These are phyloP conservation scores for Verasper variegatus DNA, from an alignment of 2,113 vertebrate species.

Conservation along the genomic window DNA sequence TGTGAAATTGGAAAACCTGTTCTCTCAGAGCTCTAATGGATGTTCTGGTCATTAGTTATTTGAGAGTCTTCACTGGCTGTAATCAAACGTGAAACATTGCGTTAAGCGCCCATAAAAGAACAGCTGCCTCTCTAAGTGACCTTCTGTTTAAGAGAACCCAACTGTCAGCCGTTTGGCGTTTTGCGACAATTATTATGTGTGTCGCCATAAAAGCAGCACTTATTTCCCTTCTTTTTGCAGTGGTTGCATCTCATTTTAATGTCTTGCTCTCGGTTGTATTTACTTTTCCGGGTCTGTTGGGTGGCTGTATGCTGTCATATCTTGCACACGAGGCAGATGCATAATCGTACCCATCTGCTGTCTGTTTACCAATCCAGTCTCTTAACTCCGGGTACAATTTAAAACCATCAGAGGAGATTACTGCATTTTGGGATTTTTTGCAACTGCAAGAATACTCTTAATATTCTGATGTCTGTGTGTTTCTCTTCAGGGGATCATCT, in stretches of 20 bases:
- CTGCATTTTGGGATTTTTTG: conserved; percentile 11
- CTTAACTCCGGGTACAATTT: conserved; percentile 11
- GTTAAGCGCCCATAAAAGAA: conserved; percentile 96
- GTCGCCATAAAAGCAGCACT: conserved; percentile 61
- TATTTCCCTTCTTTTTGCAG: conserved; percentile 63
- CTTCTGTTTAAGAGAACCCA: conserved; percentile 93
- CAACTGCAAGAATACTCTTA: neutral
- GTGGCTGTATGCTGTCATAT: conserved; percentile 36
- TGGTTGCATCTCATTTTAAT: conserved; percentile 71
- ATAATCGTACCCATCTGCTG: conserved; percentile 40
- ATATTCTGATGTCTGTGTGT: neutral
- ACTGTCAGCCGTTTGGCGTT: conserved; percentile 82
- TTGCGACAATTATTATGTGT: conserved; percentile 73
- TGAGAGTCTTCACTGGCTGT: conserved; percentile 93
- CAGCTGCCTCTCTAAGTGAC: conserved; percentile 97
- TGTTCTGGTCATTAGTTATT: conserved; percentile 97
- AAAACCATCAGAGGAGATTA: conserved; percentile 23
- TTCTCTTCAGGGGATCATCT: conserved; percentile 86
- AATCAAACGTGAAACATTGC: conserved; percentile 97
- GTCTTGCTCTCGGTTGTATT: conserved; percentile 71
- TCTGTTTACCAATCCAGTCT: neutral
- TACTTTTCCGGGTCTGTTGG: conserved; percentile 65
- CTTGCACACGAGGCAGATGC: conserved; percentile 36
- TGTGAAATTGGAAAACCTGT: conserved; percentile 93
- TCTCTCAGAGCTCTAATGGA: conserved; percentile 93